Conservation (phyloP, 2,113 vertebrate genomes). For the Rhinolophus ferrumequinum region DNA sequence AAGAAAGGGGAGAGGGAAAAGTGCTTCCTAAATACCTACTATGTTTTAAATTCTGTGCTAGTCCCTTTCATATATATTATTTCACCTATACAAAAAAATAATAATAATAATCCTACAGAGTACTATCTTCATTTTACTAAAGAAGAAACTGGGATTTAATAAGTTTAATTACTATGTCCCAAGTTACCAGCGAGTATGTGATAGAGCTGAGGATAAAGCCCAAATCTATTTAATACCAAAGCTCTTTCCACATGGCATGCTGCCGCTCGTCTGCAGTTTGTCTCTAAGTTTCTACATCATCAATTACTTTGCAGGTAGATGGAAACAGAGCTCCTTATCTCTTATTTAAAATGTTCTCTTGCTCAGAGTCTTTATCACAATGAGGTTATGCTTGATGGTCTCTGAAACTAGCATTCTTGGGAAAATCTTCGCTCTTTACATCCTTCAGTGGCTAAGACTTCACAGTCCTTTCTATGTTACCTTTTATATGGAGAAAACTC, state of each 20-base stretch:
- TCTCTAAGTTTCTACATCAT: not conserved
- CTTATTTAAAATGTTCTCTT: not conserved
- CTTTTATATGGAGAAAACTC: not conserved
- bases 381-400: not conserved
- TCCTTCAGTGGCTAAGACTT: not conserved
- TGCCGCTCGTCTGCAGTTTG: not conserved
- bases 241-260: not conserved
- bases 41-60: not conserved
- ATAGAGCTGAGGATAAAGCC: not conserved
- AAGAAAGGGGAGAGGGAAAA: not conserved
- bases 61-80: not conserved
- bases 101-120: not conserved
- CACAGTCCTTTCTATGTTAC: not conserved
- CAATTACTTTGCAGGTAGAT: not conserved
- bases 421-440: conserved; percentile 37
- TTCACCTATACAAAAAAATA: not conserved
- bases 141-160: not conserved
- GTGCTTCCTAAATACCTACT: not conserved
- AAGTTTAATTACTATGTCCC: not conserved
- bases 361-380: conserved; percentile 21
- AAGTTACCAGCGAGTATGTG: not conserved
- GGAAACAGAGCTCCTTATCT: not conserved
- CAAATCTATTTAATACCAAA: not conserved
- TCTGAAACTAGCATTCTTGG: not conserved
- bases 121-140: not conserved